Evolutionary conservation across 1,140 invertebrate species (phyloP), one percentile per base, ranked within the genome.

Genomic region (Trichoplusia ni): DNA sequence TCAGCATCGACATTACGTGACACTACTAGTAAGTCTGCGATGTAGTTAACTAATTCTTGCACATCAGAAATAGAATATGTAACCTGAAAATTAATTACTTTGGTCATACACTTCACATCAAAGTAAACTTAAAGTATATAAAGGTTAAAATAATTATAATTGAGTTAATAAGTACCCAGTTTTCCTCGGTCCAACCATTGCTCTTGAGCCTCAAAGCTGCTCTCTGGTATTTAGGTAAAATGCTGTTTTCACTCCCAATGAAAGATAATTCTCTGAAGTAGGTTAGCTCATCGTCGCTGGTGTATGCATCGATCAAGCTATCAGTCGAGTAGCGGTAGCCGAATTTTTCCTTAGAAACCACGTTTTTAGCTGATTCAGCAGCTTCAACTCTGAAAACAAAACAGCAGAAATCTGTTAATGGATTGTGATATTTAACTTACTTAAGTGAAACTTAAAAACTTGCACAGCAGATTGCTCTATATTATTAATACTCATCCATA

Each of bases 231-330:
- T 91, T 92, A 9, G 94, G 93, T 0, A 92, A 61, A 1, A 91
- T 33, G 44, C 76, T 91, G 73, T 95, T 92, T n/a, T 91, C 86
- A 62, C 92, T 92, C 4, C 92, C 92, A 53, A 94, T 92, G 33
- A 77, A 80, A 2, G 87, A 82, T 0, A 90, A 6, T 11, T 86
- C 69, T 4, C 81, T 64, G 25, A 80, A 70, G 64, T 91, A 90
- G 13, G 77, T 82, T 1, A 91, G 25, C 5, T 92, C 90, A 62
- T 91, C 75, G 42, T 93, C 80, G 13, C 90, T 44, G 0, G 85
- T 69, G 8, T 84, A 76, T 31, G 75, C 83, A n/a, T 91, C 90
- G 2, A 71, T 64, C 0, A 92, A 62, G 11, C 81, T 72, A 31
- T 91, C 85, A 11, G 76, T 79, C 1, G 93, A 93, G 62, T 93